These are phyloP conservation scores for Symphodus melops DNA, from an alignment of 2,113 vertebrate genomes.

Conservation along the genomic window DNA sequence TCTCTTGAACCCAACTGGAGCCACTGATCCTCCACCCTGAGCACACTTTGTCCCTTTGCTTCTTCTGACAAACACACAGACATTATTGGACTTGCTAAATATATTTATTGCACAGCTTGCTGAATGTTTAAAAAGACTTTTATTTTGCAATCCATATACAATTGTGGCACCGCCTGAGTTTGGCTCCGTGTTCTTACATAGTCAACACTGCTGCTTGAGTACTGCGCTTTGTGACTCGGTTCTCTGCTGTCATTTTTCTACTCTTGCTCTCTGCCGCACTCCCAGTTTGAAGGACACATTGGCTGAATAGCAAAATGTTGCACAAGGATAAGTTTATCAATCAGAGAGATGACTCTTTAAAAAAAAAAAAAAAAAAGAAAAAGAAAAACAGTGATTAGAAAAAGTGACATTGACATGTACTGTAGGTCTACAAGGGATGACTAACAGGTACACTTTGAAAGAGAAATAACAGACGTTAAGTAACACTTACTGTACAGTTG, in stretches of 20 bases:
- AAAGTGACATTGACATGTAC: slow-evolving; percentile 4
- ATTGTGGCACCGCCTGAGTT: slow-evolving; percentile 16
- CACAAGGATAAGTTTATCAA: slow-evolving; percentile 15
- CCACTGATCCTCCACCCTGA: slow-evolving; percentile 12
- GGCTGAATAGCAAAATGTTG: slow-evolving; percentile 16
- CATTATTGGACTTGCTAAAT: slow-evolving; percentile 72
- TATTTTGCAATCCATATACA: slow-evolving; percentile 79
- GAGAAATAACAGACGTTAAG: neutral
- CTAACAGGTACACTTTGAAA: neutral
- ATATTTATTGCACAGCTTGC: slow-evolving; percentile 76
- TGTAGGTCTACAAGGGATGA: neutral
- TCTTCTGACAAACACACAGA: slow-evolving; percentile 58
- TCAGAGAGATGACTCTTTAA: slow-evolving; percentile 13
- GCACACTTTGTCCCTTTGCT: slow-evolving; percentile 28
- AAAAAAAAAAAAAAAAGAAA: no score
- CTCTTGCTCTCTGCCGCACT: slow-evolving; percentile 24
- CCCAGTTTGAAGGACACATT: slow-evolving; percentile 42
- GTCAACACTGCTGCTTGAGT: slow-evolving; percentile 55
- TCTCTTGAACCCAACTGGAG: slow-evolving; percentile 23
- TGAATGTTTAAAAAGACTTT: slow-evolving; percentile 83
- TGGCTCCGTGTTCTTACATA: slow-evolving; percentile 64
- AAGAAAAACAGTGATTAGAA: slow-evolving; percentile 11
- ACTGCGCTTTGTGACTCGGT: slow-evolving; percentile 26
- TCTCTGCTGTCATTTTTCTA: slow-evolving; percentile 11
- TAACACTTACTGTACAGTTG: neutral